phyloP scores from a whole-genome alignment of 2,113 vertebrate genomes.

The Acrocephalus arundinaceus region DNA sequence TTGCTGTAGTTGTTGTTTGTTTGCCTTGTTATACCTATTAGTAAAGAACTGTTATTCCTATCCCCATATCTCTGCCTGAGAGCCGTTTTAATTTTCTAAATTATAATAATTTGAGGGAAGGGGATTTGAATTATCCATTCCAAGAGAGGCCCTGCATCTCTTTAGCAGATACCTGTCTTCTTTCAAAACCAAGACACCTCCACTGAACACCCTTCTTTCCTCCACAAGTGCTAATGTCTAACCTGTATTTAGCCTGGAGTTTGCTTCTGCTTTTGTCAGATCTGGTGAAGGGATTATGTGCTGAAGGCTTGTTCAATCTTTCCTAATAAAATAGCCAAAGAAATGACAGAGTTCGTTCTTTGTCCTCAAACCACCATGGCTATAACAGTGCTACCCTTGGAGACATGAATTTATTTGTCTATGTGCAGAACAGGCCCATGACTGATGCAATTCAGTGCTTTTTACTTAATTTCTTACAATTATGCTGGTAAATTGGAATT shows the following conservation, averaged over 20 bases:
- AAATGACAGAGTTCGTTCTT: neutral
- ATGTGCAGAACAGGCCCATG: neutral
- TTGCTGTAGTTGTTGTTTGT: too few relatives aligned
- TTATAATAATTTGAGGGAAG: too few relatives aligned
- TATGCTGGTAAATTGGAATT: conserved; percentile 15
- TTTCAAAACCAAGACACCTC: too few relatives aligned
- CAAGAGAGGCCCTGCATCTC: too few relatives aligned
- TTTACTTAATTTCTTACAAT: conserved; percentile 18
- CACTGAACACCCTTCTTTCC: neutral
- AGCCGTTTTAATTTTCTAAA: too few relatives aligned
- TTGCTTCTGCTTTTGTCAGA: neutral
- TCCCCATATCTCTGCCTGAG: too few relatives aligned
- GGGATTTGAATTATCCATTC: too few relatives aligned
- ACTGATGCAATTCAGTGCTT: neutral
- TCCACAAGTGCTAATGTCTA: neutral
- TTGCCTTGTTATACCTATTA: too few relatives aligned
- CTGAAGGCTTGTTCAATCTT: neutral
- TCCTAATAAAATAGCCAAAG: neutral
- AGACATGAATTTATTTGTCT: neutral
- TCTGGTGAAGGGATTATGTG: neutral
- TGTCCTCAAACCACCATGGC: neutral
- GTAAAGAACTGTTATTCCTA: too few relatives aligned
- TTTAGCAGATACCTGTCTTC: too few relatives aligned
- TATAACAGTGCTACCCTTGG: neutral
- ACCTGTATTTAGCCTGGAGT: neutral